Percentiles rank a stretch among this genome's conserved stretches.
Evolutionary conservation across 2,113 vertebrate genomes (phyloP).

Genomic region (Pygathrix nemaeus): DNA sequence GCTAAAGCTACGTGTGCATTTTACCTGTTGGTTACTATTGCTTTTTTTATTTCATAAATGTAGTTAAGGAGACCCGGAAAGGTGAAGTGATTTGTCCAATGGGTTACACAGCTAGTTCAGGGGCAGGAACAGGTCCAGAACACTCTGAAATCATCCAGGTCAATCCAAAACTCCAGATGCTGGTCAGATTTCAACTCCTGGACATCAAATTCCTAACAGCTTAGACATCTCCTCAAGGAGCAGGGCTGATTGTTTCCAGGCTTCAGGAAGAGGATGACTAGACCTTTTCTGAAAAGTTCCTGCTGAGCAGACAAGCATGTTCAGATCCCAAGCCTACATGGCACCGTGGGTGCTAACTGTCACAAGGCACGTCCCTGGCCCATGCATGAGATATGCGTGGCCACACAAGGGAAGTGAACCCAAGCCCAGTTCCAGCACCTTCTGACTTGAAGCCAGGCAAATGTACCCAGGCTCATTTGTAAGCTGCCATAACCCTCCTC

Average conservation of each 20-base stretch:
- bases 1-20: background rate
- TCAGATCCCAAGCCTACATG: accelerated
- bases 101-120: background rate
- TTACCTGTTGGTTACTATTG: background rate
- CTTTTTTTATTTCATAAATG: background rate
- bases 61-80: background rate
- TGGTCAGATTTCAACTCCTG: background rate
- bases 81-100: background rate
- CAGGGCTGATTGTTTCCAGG: background rate
- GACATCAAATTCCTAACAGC: background rate
- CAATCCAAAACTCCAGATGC: background rate
- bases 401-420: background rate
- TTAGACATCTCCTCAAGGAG: background rate
- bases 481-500: background rate
- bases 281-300: background rate
- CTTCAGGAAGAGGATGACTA: no score
- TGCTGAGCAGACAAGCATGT: background rate
- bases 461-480: background rate
- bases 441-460: background rate
- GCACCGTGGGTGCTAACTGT: background rate
- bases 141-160: background rate
- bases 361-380: background rate
- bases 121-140: background rate
- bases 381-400: background rate
- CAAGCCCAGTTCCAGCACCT: background rate